Evolutionary conservation across 2,888 invertebrate genomes (phyloP).

Genomic region (Apoda limacodes): DNA sequence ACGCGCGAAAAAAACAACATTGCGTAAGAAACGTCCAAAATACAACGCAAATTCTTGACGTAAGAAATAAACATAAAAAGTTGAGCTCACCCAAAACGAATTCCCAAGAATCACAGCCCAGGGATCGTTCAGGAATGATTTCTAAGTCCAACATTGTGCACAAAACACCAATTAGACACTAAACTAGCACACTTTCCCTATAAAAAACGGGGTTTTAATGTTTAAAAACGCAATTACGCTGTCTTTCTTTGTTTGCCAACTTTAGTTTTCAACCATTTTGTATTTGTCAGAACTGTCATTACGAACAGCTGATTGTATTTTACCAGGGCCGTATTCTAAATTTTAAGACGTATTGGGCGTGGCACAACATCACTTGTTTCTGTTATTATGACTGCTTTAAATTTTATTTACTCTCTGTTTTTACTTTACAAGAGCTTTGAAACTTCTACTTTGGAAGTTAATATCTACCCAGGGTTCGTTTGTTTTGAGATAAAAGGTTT

Average conservation of each 20-base stretch:
- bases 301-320: conserved; percentile 71
- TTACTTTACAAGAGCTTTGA: no score
- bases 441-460: no score
- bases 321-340: conserved; percentile 51
- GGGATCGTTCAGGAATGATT: conserved; percentile 94
- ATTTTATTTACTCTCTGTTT: no score
- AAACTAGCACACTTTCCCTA: conserved; percentile 61
- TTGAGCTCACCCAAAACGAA: conserved; percentile 88
- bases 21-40: conserved; percentile 59
- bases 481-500: conserved; percentile 4
- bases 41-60: conserved; percentile 68
- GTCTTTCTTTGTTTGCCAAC: conserved; percentile 70
- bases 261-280: conserved; percentile 71
- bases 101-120: conserved; percentile 98
- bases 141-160: conserved; percentile 93
- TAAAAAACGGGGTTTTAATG: conserved; percentile 46
- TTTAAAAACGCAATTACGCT: conserved; percentile 58
- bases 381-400: no score
- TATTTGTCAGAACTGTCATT: conserved; percentile 72
- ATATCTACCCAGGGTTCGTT: no score
- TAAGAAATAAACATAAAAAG: conserved; percentile 52
- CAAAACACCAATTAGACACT: conserved; percentile 86
- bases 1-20: conserved; percentile 32
- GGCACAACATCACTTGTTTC: no score
- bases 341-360: no score